These are phyloP conservation scores for Sphenodon punctatus DNA, from an alignment of 2,797 vertebrate species.

Conservation along the genomic window DNA sequence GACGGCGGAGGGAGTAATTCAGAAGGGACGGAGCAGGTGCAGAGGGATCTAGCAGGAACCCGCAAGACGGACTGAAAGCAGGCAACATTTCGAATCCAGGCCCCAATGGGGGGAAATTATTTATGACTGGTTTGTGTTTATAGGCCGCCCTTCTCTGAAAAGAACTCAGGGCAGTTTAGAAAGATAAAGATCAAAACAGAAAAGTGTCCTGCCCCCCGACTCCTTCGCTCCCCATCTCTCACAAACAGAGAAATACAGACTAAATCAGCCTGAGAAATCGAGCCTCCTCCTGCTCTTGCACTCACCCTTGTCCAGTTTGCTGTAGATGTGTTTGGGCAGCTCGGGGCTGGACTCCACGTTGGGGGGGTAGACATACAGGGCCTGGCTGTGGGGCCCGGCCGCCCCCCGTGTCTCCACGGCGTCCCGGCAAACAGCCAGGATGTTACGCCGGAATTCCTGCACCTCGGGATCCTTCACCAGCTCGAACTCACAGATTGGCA, in stretches of 20 bases:
- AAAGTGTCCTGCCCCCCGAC: no score
- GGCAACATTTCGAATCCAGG: no score
- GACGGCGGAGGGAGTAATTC: conserved; percentile 63
- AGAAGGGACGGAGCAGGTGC: no score
- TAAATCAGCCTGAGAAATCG: accelerated
- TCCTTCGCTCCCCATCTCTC: not conserved
- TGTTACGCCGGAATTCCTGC: conserved; percentile 76
- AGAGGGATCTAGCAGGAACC: no score
- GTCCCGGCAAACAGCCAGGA: conserved; percentile 76
- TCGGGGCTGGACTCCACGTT: conserved; percentile 80
- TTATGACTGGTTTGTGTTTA: no score
- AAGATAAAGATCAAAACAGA: no score
- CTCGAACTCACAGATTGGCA: conserved; percentile 80
- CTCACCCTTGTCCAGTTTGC: conserved; percentile 75
- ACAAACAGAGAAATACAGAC: no score
- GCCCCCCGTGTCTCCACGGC: conserved; percentile 78
- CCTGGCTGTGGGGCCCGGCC: conserved; percentile 78
- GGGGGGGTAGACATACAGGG: conserved; percentile 82
- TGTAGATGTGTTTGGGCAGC: conserved; percentile 80
- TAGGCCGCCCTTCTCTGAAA: no score
- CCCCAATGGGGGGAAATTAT: no score
- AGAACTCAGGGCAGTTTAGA: no score
- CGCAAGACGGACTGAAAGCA: no score
- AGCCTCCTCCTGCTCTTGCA: no score
- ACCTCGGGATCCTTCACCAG: conserved; percentile 76